Percentiles rank a stretch among this genome's conserved stretches.
Conservation (phyloP, 1,140 invertebrate genomes). For the Radopholus similis region DNA sequence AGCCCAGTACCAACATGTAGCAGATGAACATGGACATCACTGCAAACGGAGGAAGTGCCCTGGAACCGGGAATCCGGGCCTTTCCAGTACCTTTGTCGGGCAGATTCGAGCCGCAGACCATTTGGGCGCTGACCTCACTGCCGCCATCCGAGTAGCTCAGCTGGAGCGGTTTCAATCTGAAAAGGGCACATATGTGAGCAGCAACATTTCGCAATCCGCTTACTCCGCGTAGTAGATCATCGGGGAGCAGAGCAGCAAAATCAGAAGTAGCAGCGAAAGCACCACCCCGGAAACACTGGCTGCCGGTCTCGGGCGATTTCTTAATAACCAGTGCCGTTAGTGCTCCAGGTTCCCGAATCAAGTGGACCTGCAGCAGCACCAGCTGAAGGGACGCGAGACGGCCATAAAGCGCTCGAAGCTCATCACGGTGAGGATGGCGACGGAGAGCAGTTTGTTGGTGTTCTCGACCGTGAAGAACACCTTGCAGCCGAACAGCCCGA, state of each 20-base stretch:
- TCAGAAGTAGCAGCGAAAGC: conserved; percentile 27
- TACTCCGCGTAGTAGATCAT: conserved; percentile 52
- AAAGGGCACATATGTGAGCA: too few species aligned
- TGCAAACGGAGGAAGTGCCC: too few species aligned
- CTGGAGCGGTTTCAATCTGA: too few species aligned
- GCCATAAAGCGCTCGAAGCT: conserved; percentile 50
- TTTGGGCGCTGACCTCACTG: conserved; percentile 1
- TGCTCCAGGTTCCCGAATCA: conserved; percentile 8
- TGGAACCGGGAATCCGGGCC: too few species aligned
- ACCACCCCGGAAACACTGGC: conserved; percentile 36
- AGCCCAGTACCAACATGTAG: conserved; percentile 46
- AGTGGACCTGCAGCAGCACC: conserved; percentile 36
- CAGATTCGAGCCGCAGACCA: conserved; percentile 34
- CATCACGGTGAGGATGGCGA: conserved; percentile 46
- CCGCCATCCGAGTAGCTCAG: conserved; percentile 11
- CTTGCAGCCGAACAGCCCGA: conserved; percentile 45
- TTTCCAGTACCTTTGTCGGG: conserved; percentile 25
- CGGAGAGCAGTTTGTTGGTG: conserved; percentile 49
- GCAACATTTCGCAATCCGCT: too few species aligned
- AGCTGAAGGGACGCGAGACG: conserved; percentile 43
- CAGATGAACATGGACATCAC: conserved; percentile 41
- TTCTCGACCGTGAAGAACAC: conserved; percentile 52
- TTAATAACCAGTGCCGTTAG: too few species aligned
- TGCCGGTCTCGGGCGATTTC: too few species aligned
- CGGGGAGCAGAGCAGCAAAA: conserved; percentile 37